Conservation (phyloP, 2,113 vertebrate species). For the Fregetta grallaria region DNA sequence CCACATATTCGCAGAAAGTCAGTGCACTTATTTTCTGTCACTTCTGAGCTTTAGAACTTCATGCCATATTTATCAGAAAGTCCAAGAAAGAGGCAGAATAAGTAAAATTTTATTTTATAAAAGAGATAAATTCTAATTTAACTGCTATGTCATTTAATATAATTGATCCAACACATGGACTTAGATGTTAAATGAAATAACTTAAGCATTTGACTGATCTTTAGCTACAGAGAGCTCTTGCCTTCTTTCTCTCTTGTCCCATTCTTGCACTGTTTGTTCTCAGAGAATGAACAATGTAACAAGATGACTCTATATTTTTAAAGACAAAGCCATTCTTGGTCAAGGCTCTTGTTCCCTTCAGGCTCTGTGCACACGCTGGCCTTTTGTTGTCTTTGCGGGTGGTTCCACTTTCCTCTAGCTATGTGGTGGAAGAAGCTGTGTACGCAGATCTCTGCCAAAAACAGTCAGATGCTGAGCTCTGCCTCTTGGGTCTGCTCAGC, state of each 20-base stretch:
- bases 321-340: neutral
- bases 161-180: neutral
- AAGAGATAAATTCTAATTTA: neutral
- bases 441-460: neutral
- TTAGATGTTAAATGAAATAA: neutral
- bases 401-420: neutral
- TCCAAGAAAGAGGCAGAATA: neutral
- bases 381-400: neutral
- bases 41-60: neutral
- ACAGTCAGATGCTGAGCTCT: neutral
- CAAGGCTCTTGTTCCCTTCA: neutral
- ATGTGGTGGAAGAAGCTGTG: rapidly evolving
- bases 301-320: neutral
- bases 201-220: neutral
- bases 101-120: neutral
- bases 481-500: neutral
- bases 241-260: neutral
- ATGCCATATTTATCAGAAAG: neutral
- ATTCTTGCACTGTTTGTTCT: neutral
- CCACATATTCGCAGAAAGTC: neutral
- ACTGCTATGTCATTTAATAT: neutral
- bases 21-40: neutral
- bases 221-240: neutral
- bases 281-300: neutral
- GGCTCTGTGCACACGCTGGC: too few species aligned